These are phyloP conservation scores for Xestia sexstrigata DNA, from an alignment of 2,888 invertebrate genomes.

Conservation along the genomic window DNA sequence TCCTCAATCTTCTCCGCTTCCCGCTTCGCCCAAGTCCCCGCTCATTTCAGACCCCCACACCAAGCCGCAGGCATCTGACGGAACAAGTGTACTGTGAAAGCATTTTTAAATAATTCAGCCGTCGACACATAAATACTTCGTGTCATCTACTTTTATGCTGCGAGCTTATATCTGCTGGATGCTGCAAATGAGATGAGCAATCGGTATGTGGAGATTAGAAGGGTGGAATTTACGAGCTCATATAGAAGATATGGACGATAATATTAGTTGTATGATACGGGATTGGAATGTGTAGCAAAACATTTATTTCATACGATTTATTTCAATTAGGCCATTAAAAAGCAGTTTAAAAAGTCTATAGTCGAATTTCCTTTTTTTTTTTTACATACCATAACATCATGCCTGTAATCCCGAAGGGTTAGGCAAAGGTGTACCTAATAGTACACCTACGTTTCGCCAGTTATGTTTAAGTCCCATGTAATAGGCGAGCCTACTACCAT, in stretches of 20 bases:
- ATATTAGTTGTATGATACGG: slow-evolving; percentile 9
- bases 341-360: neutral
- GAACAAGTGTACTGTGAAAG: slow-evolving; percentile 47
- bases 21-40: slow-evolving; percentile 6
- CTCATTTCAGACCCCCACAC: slow-evolving; percentile 29
- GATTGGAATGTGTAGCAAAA: neutral
- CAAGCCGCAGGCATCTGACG: slow-evolving; percentile 41
- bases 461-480: too few species aligned
- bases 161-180: slow-evolving; percentile 23
- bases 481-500: too few species aligned
- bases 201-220: slow-evolving; percentile 11
- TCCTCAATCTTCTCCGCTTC: neutral
- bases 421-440: too few species aligned
- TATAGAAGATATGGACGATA: neutral
- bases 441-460: too few species aligned
- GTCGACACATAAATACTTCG: slow-evolving; percentile 50
- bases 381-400: too few species aligned
- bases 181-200: slow-evolving; percentile 15
- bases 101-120: slow-evolving; percentile 63
- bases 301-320: neutral
- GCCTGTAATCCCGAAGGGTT: too few species aligned
- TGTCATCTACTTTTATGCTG: slow-evolving; percentile 42
- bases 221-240: neutral
- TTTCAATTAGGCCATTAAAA: neutral
- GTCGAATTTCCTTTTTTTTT: too few species aligned